Conservation (phyloP, 2,797 vertebrate genomes). For the Epinephelus awoara region DNA sequence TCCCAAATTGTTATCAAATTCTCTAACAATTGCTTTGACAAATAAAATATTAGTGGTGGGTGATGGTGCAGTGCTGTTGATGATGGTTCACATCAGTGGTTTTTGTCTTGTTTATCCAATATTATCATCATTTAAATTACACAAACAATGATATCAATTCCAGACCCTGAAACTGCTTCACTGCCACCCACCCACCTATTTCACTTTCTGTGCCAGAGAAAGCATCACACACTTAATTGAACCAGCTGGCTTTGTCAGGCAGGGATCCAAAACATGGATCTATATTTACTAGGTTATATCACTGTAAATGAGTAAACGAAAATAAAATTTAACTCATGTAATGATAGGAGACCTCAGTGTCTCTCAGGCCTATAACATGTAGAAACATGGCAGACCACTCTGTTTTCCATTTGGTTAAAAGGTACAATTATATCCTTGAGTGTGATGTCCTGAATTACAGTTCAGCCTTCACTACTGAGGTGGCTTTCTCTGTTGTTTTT, state of each 20-base stretch:
- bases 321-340: constrained; percentile 62
- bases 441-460: constrained; percentile 15
- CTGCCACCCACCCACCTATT: constrained; percentile 69
- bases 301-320: constrained; percentile 66
- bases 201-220: constrained; percentile 63
- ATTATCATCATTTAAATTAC: constrained; percentile 57
- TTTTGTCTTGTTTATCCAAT: constrained; percentile 62
- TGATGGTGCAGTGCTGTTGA: constrained; percentile 17
- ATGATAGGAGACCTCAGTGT: constrained; percentile 36
- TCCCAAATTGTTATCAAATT: constrained; percentile 51
- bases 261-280: constrained; percentile 69
- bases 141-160: constrained; percentile 68
- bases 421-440: constrained; percentile 9
- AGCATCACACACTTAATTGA: constrained; percentile 73
- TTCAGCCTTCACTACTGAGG: background rate
- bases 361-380: constrained; percentile 19
- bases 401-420: constrained; percentile 3
- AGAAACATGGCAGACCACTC: background rate
- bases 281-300: constrained; percentile 77
- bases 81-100: constrained; percentile 21
- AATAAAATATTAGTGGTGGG: constrained; percentile 44
- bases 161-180: constrained; percentile 64
- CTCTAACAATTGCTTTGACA: constrained; percentile 19
- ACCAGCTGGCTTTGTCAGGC: constrained; percentile 80
- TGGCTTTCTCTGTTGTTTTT: constrained; percentile 15